A percentile compares a stretch with the other conserved stretches of the same genome.
Evolutionary conservation across 2,888 invertebrate genomes (phyloP).

Genomic region (Theretra japonica): DNA sequence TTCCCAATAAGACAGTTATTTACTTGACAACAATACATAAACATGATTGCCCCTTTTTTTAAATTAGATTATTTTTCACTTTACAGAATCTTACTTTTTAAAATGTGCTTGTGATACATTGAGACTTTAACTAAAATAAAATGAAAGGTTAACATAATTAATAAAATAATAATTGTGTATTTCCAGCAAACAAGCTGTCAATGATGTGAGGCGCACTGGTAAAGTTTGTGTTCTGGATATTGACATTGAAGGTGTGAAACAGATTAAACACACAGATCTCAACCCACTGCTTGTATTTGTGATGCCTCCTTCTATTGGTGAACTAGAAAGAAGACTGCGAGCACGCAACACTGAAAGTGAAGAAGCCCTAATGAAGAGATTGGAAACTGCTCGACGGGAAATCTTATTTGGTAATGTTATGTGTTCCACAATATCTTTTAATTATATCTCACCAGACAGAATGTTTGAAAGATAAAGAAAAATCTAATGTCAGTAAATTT

Average conservation of each 20-base stretch:
- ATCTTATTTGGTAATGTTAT: conserved; percentile 89
- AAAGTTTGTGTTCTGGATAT: conserved; percentile 97
- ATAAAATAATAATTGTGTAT: conserved; percentile 35
- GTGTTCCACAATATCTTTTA: neutral
- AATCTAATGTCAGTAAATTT: no score
- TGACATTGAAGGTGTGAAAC: conserved; percentile 96
- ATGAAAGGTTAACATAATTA: neutral
- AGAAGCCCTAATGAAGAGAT: conserved; percentile 91
- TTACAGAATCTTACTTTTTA: no score
- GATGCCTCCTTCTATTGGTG: conserved; percentile 94
- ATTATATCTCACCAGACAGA: neutral
- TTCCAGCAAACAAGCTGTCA: conserved; percentile 93
- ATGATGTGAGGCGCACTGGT: conserved; percentile 90
- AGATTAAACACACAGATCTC: conserved; percentile 91
- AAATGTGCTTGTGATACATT: no score
- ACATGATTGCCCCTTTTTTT: no score
- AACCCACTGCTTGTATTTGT: conserved; percentile 95
- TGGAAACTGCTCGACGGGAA: conserved; percentile 91
- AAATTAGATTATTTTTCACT: no score
- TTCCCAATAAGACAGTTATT: no score
- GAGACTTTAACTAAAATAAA: neutral
- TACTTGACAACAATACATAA: no score
- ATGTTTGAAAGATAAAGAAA: neutral
- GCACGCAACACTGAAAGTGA: conserved; percentile 95
- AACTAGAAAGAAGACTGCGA: conserved; percentile 89